These are phyloP conservation scores for Coccyzus lansbergi DNA, from an alignment of 2,797 vertebrate genomes.

Conservation along the genomic window DNA sequence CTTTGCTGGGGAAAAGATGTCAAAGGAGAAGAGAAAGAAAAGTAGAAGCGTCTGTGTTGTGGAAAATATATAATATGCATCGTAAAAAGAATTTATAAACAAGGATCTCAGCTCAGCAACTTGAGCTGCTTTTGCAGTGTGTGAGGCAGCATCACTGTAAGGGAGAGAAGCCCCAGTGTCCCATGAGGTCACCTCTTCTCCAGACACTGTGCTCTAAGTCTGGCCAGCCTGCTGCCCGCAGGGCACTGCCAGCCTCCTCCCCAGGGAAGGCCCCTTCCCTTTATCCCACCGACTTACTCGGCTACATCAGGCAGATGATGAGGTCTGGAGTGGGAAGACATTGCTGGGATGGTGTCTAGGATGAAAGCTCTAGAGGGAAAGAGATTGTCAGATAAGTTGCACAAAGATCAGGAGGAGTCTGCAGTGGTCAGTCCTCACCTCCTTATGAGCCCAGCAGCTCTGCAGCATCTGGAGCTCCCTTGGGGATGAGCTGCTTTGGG, in stretches of 20 bases:
- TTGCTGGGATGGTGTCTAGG: background rate
- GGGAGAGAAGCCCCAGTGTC: background rate
- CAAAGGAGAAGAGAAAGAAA: background rate
- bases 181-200: background rate
- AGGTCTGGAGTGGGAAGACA: background rate
- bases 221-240: background rate
- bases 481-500: slow-evolving; percentile 50
- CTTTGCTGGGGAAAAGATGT: slow-evolving; percentile 62
- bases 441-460: background rate
- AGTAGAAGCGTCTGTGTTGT: slow-evolving; percentile 12
- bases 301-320: background rate
- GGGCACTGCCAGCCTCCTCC: background rate
- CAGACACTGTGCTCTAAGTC: fast-evolving
- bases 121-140: background rate
- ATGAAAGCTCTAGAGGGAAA: background rate
- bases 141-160: background rate
- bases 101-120: slow-evolving; percentile 38
- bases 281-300: background rate
- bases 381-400: background rate
- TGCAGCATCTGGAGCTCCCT: background rate
- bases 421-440: background rate
- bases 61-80: slow-evolving; percentile 70
- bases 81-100: slow-evolving; percentile 10
- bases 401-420: slow-evolving; percentile 1
- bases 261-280: background rate